Evolutionary conservation across 92 coral and sea anemone species (phyloP).

Genomic region (Nematostella vectensis): DNA sequence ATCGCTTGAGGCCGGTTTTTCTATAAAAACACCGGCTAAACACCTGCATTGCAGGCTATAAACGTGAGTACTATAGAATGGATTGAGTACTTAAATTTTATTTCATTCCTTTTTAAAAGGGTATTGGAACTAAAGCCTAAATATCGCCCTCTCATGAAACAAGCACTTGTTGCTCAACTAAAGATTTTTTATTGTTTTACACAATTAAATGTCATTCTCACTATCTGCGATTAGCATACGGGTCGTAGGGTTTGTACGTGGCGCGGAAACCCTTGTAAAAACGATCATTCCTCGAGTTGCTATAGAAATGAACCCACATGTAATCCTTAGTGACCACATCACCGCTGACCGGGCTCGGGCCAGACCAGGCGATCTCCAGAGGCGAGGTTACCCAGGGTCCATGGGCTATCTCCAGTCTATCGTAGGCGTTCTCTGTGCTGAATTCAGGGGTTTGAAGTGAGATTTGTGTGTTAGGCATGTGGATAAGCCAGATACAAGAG

Average conservation of each 20-base stretch:
- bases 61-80: no score
- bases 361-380: slow-evolving; percentile 75
- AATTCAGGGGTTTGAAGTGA: slow-evolving; percentile 64
- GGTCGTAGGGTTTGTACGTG: slow-evolving; percentile 50
- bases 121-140: no score
- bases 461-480: slow-evolving; percentile 48
- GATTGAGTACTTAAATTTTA: no score
- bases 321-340: slow-evolving; percentile 52
- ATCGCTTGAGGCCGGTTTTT: no score
- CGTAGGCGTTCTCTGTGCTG: slow-evolving; percentile 78
- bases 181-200: no score
- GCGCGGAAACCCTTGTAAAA: slow-evolving; percentile 83
- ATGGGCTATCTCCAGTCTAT: slow-evolving; percentile 71
- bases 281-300: slow-evolving; percentile 69
- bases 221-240: no score
- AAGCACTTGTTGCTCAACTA: no score
- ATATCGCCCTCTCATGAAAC: no score
- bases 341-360: slow-evolving; percentile 69
- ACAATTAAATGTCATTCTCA: no score
- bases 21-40: no score
- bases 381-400: slow-evolving; percentile 84
- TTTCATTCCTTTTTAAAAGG: no score
- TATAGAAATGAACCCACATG: slow-evolving; percentile 85
- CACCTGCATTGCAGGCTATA: no score
- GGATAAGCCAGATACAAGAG: slow-evolving; percentile 88